Evolutionary conservation across 2,113 vertebrate genomes (phyloP).

Genomic region (Sturnus vulgaris): DNA sequence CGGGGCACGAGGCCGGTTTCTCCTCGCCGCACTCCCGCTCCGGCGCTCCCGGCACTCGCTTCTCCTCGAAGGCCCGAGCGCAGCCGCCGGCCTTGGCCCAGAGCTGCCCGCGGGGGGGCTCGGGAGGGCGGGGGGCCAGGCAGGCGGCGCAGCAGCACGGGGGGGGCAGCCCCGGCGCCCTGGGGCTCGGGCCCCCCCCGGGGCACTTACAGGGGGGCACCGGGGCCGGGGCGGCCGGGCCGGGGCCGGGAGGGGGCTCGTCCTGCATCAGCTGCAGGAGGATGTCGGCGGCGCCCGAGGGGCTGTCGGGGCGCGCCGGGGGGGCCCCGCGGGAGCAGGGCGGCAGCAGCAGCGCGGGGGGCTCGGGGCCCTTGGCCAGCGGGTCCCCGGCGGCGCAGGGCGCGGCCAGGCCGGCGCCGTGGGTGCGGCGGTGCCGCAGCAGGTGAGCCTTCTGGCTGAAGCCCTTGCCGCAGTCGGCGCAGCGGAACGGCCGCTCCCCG

Average conservation of each 20-base stretch:
- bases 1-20: neutral
- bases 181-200: too few species aligned
- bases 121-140: neutral
- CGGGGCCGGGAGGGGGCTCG: too few species aligned
- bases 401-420: constrained; percentile 20
- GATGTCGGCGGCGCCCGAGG: too few species aligned
- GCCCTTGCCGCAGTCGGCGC: constrained; percentile 46
- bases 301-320: too few species aligned
- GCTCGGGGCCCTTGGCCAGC: neutral
- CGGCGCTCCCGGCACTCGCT: neutral
- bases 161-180: too few species aligned
- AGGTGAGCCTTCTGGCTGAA: constrained; percentile 61
- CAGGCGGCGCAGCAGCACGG: too few species aligned
- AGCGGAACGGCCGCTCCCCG: constrained; percentile 46
- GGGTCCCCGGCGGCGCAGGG: neutral
- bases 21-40: neutral
- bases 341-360: neutral
- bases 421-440: constrained; percentile 63
- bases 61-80: neutral
- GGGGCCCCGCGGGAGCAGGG: too few species aligned
- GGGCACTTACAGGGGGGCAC: too few species aligned
- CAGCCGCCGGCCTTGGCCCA: neutral
- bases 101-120: neutral
- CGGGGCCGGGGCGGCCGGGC: too few species aligned
- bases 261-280: too few species aligned